phyloP scores from a whole-genome alignment of 2,113 vertebrate genomes.

The Neodontobutis hainanensis region DNA sequence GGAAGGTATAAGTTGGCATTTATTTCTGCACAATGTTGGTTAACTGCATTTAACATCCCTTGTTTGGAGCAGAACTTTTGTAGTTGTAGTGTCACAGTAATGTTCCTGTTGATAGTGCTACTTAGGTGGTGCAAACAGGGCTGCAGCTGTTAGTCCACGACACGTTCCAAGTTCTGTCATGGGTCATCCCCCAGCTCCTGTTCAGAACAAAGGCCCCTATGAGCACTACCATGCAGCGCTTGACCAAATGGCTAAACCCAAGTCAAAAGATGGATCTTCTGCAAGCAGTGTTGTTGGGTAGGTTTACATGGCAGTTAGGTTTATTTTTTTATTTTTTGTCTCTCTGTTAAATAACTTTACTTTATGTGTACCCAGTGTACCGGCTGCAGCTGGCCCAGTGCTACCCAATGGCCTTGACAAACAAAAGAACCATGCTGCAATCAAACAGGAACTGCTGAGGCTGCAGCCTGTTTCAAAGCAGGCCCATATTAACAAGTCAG shows the following conservation, averaged over 20 bases:
- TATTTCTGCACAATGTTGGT: background rate
- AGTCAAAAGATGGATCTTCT: slow-evolving; percentile 47
- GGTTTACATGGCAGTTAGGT: background rate
- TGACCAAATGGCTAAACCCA: slow-evolving; percentile 82
- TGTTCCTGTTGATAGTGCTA: slow-evolving; percentile 60
- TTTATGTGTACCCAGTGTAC: slow-evolving; percentile 68
- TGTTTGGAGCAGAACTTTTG: background rate
- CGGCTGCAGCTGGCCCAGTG: slow-evolving; percentile 77
- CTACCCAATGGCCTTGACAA: slow-evolving; percentile 74
- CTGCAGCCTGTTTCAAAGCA: slow-evolving; percentile 84
- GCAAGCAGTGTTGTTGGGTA: slow-evolving; percentile 58
- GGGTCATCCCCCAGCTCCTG: slow-evolving; percentile 40
- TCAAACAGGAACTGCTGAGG: slow-evolving; percentile 86
- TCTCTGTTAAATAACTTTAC: background rate
- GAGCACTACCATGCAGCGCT: slow-evolving; percentile 85
- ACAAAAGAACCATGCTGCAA: slow-evolving; percentile 73
- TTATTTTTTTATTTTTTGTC: background rate
- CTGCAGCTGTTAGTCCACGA: slow-evolving; percentile 13
- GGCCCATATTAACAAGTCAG: slow-evolving; percentile 76
- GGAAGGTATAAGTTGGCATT: slow-evolving; percentile 62
- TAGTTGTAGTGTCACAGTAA: background rate
- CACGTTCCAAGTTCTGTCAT: slow-evolving; percentile 22
- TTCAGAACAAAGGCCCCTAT: slow-evolving; percentile 75
- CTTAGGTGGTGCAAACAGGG: slow-evolving; percentile 57
- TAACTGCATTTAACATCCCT: background rate